These are phyloP conservation scores for Drosophila funebris DNA, from an alignment of 1,140 invertebrate genomes.

Conservation along the genomic window DNA sequence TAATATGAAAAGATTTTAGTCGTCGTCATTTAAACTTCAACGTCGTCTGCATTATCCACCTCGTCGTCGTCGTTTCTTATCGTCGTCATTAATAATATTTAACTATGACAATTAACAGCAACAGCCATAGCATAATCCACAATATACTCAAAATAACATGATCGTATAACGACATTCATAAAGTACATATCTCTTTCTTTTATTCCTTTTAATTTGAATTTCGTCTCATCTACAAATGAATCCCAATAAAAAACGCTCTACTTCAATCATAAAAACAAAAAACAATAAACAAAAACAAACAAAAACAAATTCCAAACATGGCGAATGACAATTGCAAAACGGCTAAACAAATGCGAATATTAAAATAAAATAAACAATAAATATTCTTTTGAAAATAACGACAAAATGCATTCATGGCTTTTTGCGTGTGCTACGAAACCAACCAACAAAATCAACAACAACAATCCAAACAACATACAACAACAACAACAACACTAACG, in stretches of 20 bases:
- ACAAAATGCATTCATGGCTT: conserved; percentile 82
- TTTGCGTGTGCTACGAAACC: conserved; percentile 51
- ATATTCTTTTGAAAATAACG: conserved; percentile 49
- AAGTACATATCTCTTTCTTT: conserved; percentile 74
- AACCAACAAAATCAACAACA: conserved; percentile 6
- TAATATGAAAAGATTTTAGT: conserved; percentile 50
- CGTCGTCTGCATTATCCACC: conserved; percentile 30
- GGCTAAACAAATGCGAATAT: conserved; percentile 74
- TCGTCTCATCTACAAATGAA: conserved; percentile 61
- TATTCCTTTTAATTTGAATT: conserved; percentile 63
- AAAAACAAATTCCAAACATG: conserved; percentile 26
- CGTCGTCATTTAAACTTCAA: conserved; percentile 51
- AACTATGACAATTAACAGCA: conserved; percentile 38
- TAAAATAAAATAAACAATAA: conserved; percentile 30
- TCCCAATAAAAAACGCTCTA: conserved; percentile 33
- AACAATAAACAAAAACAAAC: conserved; percentile 33
- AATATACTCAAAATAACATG: conserved; percentile 13
- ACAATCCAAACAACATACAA: conserved; percentile 37
- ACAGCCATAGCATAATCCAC: conserved; percentile 36
- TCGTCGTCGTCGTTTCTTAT: conserved; percentile 26
- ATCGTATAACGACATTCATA: conserved; percentile 58
- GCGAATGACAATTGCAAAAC: conserved; percentile 31
- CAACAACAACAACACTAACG: conserved; percentile 31
- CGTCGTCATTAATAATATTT: conserved; percentile 12
- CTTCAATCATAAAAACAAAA: conserved; percentile 43